Evolutionary conservation across 1,140 invertebrate genomes (phyloP), one percentile per base, ranked within the genome.

Genomic region (Leguminivora glycinivorella): DNA sequence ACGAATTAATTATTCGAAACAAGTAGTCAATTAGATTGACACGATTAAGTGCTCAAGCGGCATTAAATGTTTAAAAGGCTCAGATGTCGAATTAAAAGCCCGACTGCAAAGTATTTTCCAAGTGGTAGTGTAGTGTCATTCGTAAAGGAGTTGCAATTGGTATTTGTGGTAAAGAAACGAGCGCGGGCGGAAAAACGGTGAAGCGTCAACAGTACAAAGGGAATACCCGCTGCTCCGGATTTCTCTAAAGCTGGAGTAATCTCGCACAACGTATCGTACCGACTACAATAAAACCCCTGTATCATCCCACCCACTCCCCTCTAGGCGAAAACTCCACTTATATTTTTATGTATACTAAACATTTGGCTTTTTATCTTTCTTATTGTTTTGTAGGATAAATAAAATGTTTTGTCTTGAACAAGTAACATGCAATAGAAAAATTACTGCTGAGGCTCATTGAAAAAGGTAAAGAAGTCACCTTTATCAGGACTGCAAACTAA

Each of bases 171-270:
- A 79, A 78, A 79, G 79, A 77, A 77, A 70, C 77, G 71, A 75
- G 75, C 72, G 70, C 76, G 76, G 68, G 71, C 75, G 76, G 79
- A 80, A 84, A 81, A 82, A 76, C 79, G 75, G 75, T 72, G 74
- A 56, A 79, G 77, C 76, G 77, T 81, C 77, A 75, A 80, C 75
- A 69, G 70, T 75, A 84, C 79, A 83, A 85, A 85, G 75, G 73
- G 72, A 24, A 76, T 76, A 70, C 77, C 71, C 75, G 70, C 70
- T 67, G 75, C 75, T 77, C 76, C 63, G 73, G 74, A 78, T 81
- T 81, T 79, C 74, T 77, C 73, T 67, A 73, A 77, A 80, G 76
- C 75, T 58, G 69, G 67, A 75, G 73, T 77, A 77, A 77, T 77
- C 75, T 73, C 71, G 63, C 75, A 60, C 67, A 68, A 68, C 71